Conservation (phyloP, 2,113 vertebrate genomes). For the Varanus komodoensis region DNA sequence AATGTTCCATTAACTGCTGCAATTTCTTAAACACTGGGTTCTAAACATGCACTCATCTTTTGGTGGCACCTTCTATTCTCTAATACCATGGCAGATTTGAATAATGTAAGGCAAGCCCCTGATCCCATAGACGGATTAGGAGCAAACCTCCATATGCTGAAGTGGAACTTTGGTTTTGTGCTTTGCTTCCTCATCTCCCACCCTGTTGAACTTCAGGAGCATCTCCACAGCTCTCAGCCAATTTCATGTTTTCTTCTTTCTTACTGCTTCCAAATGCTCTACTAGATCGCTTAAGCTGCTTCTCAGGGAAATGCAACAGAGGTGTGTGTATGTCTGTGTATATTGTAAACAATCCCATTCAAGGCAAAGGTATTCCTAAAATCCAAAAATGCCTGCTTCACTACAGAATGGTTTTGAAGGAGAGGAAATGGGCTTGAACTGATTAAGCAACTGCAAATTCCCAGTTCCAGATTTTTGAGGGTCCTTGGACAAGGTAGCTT, state of each 20-base stretch:
- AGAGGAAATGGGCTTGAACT: background rate
- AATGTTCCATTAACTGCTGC: background rate
- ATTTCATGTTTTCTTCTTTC: background rate
- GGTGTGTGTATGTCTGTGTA: too few species aligned
- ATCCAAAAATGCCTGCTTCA: background rate
- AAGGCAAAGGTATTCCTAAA: background rate
- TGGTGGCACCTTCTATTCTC: background rate
- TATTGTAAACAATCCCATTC: accelerated
- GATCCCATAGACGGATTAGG: slow-evolving; percentile 62
- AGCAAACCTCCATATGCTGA: slow-evolving; percentile 66
- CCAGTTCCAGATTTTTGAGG: too few species aligned
- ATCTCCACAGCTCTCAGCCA: background rate
- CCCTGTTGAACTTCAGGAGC: background rate
- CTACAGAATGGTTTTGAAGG: background rate
- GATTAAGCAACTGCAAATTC: too few species aligned
- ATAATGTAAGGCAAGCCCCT: slow-evolving; percentile 65
- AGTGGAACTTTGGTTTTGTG: slow-evolving; percentile 70
- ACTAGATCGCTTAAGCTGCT: slow-evolving; percentile 2
- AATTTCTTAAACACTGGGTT: background rate
- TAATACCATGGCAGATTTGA: background rate
- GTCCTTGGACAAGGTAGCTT: too few species aligned
- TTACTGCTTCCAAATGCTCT: background rate
- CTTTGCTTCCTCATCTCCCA: slow-evolving; percentile 49
- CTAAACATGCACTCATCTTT: background rate
- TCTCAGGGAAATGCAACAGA: background rate